phyloP scores from a whole-genome alignment of 2,888 invertebrate genomes.

The Parnassius mnemosyne region DNA sequence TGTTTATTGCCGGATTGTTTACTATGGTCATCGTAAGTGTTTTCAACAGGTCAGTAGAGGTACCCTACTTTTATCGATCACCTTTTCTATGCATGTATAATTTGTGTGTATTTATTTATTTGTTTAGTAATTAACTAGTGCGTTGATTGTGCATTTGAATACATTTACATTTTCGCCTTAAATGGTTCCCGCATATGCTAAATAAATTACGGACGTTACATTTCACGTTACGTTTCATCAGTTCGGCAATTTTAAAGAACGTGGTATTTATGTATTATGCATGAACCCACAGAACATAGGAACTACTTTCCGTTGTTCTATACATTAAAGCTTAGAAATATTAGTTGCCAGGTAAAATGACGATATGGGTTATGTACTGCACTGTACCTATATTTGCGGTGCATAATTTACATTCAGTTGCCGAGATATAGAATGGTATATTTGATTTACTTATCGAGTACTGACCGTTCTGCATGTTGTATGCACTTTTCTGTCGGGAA shows the following conservation, averaged over 20 bases:
- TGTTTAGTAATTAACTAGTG: constrained; percentile 11
- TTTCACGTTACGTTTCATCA: constrained; percentile 41
- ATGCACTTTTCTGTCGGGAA: constrained; percentile 10
- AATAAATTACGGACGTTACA: constrained; percentile 32
- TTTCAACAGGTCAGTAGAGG: constrained; percentile 72
- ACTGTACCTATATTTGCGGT: constrained; percentile 6
- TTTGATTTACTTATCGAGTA: constrained; percentile 24
- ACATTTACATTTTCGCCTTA: not conserved
- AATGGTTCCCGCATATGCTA: constrained; percentile 18
- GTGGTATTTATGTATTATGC: constrained; percentile 35
- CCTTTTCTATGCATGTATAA: constrained; percentile 21
- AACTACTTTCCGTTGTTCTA: constrained; percentile 26
- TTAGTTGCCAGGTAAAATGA: constrained; percentile 17
- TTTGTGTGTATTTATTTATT: constrained; percentile 12
- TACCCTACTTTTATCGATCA: constrained; percentile 26
- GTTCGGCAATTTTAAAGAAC: constrained; percentile 35
- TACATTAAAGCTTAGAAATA: constrained; percentile 9
- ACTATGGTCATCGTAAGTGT: constrained; percentile 78
- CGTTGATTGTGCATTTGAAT: constrained; percentile 12
- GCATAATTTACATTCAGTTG: constrained; percentile 15
- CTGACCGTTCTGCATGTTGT: constrained; percentile 18
- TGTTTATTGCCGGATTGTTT: constrained; percentile 60
- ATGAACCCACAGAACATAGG: constrained; percentile 35
- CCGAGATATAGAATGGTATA: constrained; percentile 19
- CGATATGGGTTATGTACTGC: not conserved